phyloP scores from a whole-genome alignment of 2,888 invertebrate genomes.

The Euzetes globulus region DNA sequence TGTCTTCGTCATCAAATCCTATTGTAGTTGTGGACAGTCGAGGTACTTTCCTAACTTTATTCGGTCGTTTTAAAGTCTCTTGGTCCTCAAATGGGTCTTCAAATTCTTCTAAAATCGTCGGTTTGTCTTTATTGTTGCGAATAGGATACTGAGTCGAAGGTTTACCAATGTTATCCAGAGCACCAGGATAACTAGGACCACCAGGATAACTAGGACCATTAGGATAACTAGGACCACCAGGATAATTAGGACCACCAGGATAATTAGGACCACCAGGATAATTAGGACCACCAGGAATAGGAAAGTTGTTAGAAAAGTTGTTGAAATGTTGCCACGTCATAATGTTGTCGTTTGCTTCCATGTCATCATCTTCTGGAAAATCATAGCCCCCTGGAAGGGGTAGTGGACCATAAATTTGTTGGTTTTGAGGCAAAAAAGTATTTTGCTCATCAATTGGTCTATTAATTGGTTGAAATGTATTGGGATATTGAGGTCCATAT shows the following conservation, averaged over 20 bases:
- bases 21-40: too few species aligned
- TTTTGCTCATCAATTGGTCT: neutral
- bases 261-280: neutral
- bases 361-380: neutral
- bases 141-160: neutral
- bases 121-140: too few species aligned
- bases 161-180: neutral
- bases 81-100: too few species aligned
- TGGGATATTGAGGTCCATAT: slow-evolving; percentile 1
- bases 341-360: neutral
- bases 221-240: neutral
- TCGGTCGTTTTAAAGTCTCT: too few species aligned
- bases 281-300: neutral
- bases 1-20: too few species aligned
- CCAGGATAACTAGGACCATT: neutral
- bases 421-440: neutral
- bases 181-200: too few species aligned
- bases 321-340: neutral
- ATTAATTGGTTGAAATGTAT: neutral
- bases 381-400: neutral
- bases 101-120: too few species aligned
- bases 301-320: neutral
- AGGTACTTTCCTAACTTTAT: too few species aligned
- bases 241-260: neutral
- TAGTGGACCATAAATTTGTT: neutral